These are phyloP conservation scores for Malurus alboscapulatus DNA, from an alignment of 2,113 vertebrate species.

Conservation along the genomic window DNA sequence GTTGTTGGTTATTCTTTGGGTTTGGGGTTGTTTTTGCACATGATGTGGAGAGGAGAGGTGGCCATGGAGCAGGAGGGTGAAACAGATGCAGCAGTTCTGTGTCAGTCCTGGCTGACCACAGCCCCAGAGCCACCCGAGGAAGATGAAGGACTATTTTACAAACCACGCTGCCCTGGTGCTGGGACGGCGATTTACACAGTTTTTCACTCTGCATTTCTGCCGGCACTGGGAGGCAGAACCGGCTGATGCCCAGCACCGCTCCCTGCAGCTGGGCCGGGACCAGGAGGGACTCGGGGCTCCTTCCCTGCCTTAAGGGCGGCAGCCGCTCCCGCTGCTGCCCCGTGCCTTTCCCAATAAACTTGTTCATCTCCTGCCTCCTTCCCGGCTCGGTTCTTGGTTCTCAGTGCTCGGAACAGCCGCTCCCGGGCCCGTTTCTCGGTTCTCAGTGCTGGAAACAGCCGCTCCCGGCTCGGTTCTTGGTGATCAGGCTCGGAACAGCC, in stretches of 20 bases:
- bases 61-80: neutral
- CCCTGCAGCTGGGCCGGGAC: too few species aligned
- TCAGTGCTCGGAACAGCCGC: too few species aligned
- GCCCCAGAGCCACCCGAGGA: neutral
- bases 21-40: neutral
- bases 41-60: neutral
- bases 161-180: neutral
- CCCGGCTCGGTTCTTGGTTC: too few species aligned
- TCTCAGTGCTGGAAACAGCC: too few species aligned
- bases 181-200: neutral
- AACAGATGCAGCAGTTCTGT: fast-evolving
- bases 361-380: too few species aligned
- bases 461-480: too few species aligned
- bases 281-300: neutral
- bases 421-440: neutral
- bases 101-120: neutral
- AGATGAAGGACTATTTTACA: neutral
- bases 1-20: neutral
- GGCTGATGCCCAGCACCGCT: neutral
- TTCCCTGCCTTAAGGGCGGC: neutral
- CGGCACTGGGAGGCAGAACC: neutral
- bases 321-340: neutral
- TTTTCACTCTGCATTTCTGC: neutral
- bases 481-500: too few species aligned
- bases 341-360: neutral